Percentiles rank a stretch among this genome's conserved stretches.
phyloP scores from a whole-genome alignment of 1,140 invertebrate species.

The Ectropis grisescens region DNA sequence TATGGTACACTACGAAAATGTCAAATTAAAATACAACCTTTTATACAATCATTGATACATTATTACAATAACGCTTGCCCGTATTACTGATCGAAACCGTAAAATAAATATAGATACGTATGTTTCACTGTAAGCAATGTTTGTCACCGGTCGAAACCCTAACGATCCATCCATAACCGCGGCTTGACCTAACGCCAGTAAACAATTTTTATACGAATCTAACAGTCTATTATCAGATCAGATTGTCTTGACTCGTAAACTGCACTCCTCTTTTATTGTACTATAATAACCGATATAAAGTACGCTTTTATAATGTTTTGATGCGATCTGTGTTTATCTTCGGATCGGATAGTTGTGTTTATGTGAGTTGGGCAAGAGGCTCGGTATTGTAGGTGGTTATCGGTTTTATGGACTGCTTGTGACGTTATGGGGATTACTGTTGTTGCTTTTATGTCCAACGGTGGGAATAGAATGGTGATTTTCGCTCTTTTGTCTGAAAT shows the following conservation, averaged over 20 bases:
- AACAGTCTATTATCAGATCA: conserved; percentile 37
- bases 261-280: conserved; percentile 33
- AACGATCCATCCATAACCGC: no score
- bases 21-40: no score
- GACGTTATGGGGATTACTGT: no score
- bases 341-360: conserved; percentile 4
- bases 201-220: conserved; percentile 45
- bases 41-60: no score
- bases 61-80: no score
- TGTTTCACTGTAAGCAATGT: no score
- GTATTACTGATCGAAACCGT: no score
- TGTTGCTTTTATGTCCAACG: neutral
- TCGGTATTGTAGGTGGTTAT: neutral
- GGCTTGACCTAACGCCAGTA: conserved; percentile 18
- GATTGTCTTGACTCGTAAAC: conserved; percentile 46
- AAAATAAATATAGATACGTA: no score
- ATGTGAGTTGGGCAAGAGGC: neutral
- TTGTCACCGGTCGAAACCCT: no score
- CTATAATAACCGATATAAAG: conserved; percentile 46
- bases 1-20: no score
- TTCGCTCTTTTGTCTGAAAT: no score
- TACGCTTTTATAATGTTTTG: conserved; percentile 40
- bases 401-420: conserved; percentile 3
- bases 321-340: conserved; percentile 27
- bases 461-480: no score